phyloP scores from a whole-genome alignment of 2,113 vertebrate species.

The Phalacrocorax pelagicus region DNA sequence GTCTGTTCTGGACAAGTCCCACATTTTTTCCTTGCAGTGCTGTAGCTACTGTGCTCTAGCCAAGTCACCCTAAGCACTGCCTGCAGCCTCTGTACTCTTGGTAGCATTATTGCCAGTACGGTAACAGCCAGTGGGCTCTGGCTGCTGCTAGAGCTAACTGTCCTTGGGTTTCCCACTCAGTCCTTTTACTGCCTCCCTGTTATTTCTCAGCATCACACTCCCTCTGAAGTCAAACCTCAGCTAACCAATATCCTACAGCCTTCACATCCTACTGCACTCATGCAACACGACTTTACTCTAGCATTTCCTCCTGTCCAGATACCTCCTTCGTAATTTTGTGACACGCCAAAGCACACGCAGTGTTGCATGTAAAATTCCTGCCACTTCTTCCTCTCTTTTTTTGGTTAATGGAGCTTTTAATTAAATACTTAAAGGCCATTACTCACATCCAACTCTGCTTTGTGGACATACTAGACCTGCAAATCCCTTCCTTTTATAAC shows the following conservation, averaged over 20 bases:
- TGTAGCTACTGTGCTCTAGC: neutral
- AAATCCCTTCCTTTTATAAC: neutral
- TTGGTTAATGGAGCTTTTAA: neutral
- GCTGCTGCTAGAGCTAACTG: neutral
- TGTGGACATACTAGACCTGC: neutral
- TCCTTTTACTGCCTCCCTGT: neutral
- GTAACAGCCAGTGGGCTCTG: neutral
- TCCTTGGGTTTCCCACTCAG: neutral
- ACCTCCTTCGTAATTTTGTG: neutral
- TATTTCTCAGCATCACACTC: neutral
- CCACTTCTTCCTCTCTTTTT: neutral
- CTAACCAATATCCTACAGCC: neutral
- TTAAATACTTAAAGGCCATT: neutral
- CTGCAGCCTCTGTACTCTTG: neutral
- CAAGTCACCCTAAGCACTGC: neutral
- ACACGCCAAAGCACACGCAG: neutral
- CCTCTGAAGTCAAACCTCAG: neutral
- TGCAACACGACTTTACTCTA: neutral
- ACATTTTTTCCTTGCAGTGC: neutral
- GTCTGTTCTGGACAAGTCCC: neutral
- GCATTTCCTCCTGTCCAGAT: neutral
- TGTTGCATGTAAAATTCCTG: neutral
- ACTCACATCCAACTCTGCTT: neutral
- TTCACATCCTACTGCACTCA: neutral
- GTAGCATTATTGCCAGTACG: accelerated